These are phyloP conservation scores for Lathronympha strigana DNA, from an alignment of 2,888 invertebrate genomes.

Conservation along the genomic window DNA sequence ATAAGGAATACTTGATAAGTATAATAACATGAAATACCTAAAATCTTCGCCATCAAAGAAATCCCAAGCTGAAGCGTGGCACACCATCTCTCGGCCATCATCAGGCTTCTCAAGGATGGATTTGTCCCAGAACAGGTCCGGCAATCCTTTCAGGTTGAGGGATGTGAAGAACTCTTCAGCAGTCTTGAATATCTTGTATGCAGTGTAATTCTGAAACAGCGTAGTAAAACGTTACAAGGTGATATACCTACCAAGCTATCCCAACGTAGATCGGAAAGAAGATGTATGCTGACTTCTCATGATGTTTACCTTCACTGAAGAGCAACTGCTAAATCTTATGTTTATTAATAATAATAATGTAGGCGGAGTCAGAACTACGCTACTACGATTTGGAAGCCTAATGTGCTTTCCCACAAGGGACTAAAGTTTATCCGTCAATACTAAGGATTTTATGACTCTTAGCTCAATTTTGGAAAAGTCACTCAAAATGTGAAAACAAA, in stretches of 20 bases:
- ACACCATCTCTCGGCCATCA: constrained; percentile 89
- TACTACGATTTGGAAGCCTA: no score
- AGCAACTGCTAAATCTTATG: no score
- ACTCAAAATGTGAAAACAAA: background rate
- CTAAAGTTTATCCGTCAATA: no score
- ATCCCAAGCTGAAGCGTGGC: constrained; percentile 96
- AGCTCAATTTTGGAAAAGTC: background rate
- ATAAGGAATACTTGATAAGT: no score
- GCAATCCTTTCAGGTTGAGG: constrained; percentile 90
- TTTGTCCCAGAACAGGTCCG: constrained; percentile 91
- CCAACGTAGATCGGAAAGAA: no score
- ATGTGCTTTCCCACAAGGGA: no score
- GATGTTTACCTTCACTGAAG: no score
- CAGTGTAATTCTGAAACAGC: constrained; percentile 87
- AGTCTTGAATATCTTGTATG: constrained; percentile 90
- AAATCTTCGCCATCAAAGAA: constrained; percentile 93
- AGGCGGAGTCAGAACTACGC: no score
- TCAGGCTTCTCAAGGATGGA: constrained; percentile 92
- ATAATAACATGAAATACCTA: constrained; percentile 75
- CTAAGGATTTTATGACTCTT: background rate
- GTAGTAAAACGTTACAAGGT: background rate
- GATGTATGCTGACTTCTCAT: no score
- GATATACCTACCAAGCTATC: no score
- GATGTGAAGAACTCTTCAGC: constrained; percentile 94
- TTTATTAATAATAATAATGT: no score